Evolutionary conservation across 2,888 invertebrate genomes (phyloP), one percentile per base, ranked within the genome.

Genomic region (Drosophila buzzatii): DNA sequence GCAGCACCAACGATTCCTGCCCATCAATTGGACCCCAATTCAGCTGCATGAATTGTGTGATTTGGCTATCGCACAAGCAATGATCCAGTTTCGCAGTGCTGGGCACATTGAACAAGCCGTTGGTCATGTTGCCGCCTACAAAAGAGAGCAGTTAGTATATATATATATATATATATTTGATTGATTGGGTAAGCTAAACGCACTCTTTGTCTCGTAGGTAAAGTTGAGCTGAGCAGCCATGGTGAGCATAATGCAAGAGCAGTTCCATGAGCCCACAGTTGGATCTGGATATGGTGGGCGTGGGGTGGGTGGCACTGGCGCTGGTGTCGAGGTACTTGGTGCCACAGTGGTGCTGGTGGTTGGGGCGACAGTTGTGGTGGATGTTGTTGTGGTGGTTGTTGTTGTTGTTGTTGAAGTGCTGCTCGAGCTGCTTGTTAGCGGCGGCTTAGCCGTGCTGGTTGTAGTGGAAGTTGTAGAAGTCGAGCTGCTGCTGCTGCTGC

Each of bases 161-260:
- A 33, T 33, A 33, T 10, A 31, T 41, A 33, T 33, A 9, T 33
- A 33, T 33, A 5, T 27, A 27, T 27, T 27, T 27, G 27, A 27
- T 27, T 27, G 27, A 27, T 27, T 27, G 27, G 27, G 0, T 27
- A 27, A 27, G 6, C 27, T 6, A 27, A 6, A 27, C 37, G 81
- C 68, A 92, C 93, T 90, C 78, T 88, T 90, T 27, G 89, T 91
- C 73, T 84, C 87, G 63, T 93, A 93, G n/a, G 91, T 91, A 59
- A 97, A 91, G 76, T 95, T 95, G 64, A 97, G 92, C 88, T 95
- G 95, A 7, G 95, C 94, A 0, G 96, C 95, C 94, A 96, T 95
- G 92, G 95, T 93, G 9, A 95, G 92, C 56, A 96, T 89, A 33
- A 97, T 94, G 86, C 97, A 97, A 8, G 95, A 95, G 0, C 93